Evolutionary conservation across 2,113 vertebrate genomes (phyloP).

Genomic region (Epinephelus moara): DNA sequence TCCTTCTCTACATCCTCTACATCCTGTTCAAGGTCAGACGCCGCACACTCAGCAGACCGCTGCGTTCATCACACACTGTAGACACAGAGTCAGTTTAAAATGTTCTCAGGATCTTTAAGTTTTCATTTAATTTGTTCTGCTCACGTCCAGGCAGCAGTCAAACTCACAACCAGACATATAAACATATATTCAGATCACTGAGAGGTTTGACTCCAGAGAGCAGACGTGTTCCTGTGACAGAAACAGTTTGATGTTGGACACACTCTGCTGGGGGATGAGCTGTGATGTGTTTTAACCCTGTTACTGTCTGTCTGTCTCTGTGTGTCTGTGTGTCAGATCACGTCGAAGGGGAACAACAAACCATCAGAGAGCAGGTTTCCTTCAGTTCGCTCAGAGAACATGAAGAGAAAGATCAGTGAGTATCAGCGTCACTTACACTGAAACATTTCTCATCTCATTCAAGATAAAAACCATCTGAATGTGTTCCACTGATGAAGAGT

Average conservation of each 20-base stretch:
- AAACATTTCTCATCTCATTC: background rate
- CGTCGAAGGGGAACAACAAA: conserved; percentile 89
- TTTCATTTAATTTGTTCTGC: no score
- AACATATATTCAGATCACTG: no score
- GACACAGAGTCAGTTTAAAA: no score
- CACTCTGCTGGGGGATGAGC: background rate
- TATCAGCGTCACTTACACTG: conserved; percentile 26
- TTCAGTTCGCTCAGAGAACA: conserved; percentile 84
- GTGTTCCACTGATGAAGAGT: no score
- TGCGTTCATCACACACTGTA: no score
- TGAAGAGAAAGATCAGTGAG: conserved; percentile 95
- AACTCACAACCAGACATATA: no score
- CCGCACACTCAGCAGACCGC: background rate
- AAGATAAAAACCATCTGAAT: no score
- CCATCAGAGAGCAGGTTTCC: conserved; percentile 79
- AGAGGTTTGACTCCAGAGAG: no score
- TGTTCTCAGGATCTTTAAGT: no score
- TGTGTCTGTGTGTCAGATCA: conserved; percentile 79
- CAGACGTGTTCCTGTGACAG: no score
- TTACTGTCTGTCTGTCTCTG: background rate
- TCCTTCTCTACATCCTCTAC: conserved; percentile 96
- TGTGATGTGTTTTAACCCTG: background rate
- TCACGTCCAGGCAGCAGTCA: no score
- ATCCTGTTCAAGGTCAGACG: conserved; percentile 95
- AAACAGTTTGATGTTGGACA: background rate